A percentile compares a stretch with the other conserved stretches of the same genome.
phyloP scores from a whole-genome alignment of 2,888 invertebrate genomes.

The Pandemis heparana region DNA sequence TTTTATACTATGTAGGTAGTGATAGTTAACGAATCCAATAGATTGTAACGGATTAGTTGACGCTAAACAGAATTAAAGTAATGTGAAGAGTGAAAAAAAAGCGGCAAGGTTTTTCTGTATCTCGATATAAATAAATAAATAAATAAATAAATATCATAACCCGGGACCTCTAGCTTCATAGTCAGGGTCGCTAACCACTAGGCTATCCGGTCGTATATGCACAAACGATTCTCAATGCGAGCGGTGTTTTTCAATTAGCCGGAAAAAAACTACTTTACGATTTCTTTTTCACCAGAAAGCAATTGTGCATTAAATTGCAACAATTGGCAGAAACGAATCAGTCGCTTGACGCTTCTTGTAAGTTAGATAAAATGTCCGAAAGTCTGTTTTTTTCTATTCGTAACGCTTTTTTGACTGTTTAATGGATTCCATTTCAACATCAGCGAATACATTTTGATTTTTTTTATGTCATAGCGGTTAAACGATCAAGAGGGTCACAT shows the following conservation, averaged over 20 bases:
- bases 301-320: constrained; percentile 32
- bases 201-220: no score
- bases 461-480: no score
- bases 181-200: no score
- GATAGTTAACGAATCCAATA: no score
- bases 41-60: neutral
- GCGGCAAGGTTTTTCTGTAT: constrained; percentile 14
- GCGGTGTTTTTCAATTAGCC: constrained; percentile 21
- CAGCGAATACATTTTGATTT: neutral
- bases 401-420: constrained; percentile 1
- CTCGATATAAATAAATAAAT: no score
- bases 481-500: no score
- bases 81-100: neutral
- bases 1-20: no score
- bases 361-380: neutral
- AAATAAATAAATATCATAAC: no score
- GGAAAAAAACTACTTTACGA: constrained; percentile 4
- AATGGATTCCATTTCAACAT: neutral
- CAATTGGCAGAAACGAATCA: constrained; percentile 8
- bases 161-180: no score
- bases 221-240: constrained; percentile 30
- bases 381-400: neutral
- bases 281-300: constrained; percentile 26
- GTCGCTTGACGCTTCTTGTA: neutral
- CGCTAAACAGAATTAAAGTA: neutral